These are phyloP conservation scores for Musca domestica DNA, from an alignment of 1,140 invertebrate species.

Conservation along the genomic window DNA sequence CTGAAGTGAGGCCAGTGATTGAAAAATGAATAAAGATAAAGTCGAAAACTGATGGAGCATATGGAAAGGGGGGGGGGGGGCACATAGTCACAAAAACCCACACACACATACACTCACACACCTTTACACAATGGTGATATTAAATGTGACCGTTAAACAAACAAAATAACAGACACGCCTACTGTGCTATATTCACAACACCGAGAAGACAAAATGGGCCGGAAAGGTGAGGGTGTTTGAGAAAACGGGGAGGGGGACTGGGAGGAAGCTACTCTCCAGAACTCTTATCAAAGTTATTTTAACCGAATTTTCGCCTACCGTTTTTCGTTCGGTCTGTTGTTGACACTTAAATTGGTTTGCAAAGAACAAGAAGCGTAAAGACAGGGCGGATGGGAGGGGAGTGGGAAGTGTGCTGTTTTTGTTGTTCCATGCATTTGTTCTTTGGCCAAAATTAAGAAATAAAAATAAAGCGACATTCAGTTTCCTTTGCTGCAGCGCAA, in stretches of 20 bases:
- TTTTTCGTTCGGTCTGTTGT: background rate
- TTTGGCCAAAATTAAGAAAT: background rate
- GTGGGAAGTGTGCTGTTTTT: no score
- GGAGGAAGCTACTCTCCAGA: background rate
- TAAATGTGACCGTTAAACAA: background rate
- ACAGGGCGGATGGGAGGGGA: no score
- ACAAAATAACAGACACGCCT: background rate
- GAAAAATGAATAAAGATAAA: constrained; percentile 12
- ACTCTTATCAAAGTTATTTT: no score
- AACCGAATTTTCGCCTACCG: no score
- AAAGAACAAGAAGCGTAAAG: background rate
- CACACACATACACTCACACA: background rate
- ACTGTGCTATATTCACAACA: no score
- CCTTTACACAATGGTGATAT: background rate
- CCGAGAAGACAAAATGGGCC: background rate
- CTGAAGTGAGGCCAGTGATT: constrained; percentile 6
- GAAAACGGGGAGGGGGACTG: background rate
- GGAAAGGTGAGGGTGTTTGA: no score
- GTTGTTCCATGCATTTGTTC: background rate
- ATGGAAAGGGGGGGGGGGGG: background rate
- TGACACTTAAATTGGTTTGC: constrained; percentile 20
- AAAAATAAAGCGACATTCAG: background rate
- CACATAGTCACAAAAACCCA: background rate
- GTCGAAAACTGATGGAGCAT: background rate
- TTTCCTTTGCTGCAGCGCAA: background rate